These are phyloP conservation scores for Lycodopsis pacificus DNA, from an alignment of 2,797 vertebrate genomes.

Conservation along the genomic window DNA sequence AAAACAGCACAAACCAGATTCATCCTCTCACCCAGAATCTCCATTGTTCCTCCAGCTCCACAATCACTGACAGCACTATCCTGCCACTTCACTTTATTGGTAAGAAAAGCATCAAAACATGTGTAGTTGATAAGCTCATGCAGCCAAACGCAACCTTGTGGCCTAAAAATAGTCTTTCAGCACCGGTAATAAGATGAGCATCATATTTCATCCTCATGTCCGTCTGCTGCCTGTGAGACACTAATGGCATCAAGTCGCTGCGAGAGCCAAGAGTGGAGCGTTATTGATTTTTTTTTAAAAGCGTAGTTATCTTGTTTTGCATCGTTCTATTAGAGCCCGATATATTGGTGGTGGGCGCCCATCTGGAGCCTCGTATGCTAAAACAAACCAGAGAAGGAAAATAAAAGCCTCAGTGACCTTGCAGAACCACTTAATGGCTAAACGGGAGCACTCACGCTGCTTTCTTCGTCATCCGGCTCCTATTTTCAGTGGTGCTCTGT, in stretches of 20 bases:
- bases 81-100: neutral
- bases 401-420: constrained; percentile 17
- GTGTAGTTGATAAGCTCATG: constrained; percentile 22
- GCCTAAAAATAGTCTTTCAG: constrained; percentile 40
- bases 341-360: constrained; percentile 24
- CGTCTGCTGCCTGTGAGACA: constrained; percentile 26
- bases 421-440: constrained; percentile 12
- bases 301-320: constrained; percentile 53
- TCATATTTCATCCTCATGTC: constrained; percentile 41
- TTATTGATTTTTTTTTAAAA: constrained; percentile 73
- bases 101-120: constrained; percentile 27
- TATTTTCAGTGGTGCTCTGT: constrained; percentile 1
- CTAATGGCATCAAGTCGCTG: constrained; percentile 63
- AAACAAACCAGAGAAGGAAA: constrained; percentile 11
- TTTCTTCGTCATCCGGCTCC: neutral
- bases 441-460: constrained; percentile 19
- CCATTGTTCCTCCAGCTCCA: neutral
- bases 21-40: constrained; percentile 13
- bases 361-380: constrained; percentile 47
- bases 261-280: constrained; percentile 43
- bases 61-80: constrained; percentile 3
- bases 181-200: constrained; percentile 26
- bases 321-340: constrained; percentile 38
- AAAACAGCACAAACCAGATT: constrained; percentile 8
- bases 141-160: constrained; percentile 14